Conservation (phyloP, 1,140 invertebrate species). For the Sminthurides bifidus region DNA sequence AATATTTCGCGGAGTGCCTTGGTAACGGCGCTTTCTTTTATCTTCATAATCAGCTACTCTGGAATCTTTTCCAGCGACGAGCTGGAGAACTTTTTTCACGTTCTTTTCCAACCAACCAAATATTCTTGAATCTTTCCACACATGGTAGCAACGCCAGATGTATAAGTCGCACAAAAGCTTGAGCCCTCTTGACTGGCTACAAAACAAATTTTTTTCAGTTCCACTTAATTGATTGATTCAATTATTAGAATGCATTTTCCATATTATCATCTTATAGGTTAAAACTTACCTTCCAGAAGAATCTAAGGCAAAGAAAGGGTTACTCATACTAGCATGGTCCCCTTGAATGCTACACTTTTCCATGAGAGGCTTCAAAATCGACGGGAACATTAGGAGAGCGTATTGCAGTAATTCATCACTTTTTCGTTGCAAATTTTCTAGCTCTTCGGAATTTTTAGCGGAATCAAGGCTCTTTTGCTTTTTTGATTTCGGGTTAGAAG, state of each 20-base stretch:
- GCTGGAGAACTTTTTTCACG: slow-evolving; percentile 50
- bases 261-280: background rate
- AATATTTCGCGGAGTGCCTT: slow-evolving; percentile 56
- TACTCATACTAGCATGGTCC: slow-evolving; percentile 49
- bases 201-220: too few species aligned
- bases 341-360: slow-evolving; percentile 64
- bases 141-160: slow-evolving; percentile 54
- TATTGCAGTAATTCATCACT: slow-evolving; percentile 57
- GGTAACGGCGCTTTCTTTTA: slow-evolving; percentile 51
- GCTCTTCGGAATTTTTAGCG: too few species aligned
- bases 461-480: slow-evolving; percentile 1
- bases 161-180: slow-evolving; percentile 61
- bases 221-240: too few species aligned
- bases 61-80: slow-evolving; percentile 49
- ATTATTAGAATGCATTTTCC: too few species aligned
- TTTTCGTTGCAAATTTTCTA: slow-evolving; percentile 21
- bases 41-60: slow-evolving; percentile 48
- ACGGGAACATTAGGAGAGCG: slow-evolving; percentile 73
- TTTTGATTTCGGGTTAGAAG: background rate
- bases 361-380: slow-evolving; percentile 55
- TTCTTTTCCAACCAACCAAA: slow-evolving; percentile 66
- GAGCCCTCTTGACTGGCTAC: slow-evolving; percentile 51
- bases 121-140: slow-evolving; percentile 67
- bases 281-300: slow-evolving; percentile 32
- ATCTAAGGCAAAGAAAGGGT: slow-evolving; percentile 38